phyloP scores from a whole-genome alignment of 2,113 vertebrate species.

The Hucho hucho region DNA sequence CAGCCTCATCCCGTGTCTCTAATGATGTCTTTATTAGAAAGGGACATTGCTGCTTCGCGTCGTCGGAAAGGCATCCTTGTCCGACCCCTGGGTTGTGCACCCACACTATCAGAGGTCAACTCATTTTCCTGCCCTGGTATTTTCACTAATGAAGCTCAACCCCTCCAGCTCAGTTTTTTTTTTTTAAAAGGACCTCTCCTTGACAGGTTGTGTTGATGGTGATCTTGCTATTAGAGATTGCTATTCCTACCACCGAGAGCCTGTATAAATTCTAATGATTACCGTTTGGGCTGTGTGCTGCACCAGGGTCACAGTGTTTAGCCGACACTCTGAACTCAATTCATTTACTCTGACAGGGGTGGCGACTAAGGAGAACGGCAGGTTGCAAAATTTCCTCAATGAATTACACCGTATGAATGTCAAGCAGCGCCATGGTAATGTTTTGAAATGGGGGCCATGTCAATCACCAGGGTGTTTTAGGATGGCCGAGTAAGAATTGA shows the following conservation, averaged over 20 bases:
- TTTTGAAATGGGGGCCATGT: neutral
- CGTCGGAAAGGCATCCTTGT: neutral
- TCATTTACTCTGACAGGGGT: constrained; percentile 22
- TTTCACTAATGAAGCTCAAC: constrained; percentile 24
- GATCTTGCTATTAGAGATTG: constrained; percentile 2
- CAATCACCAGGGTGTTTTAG: neutral
- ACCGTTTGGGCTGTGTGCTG: constrained; percentile 24
- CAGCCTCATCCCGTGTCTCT: neutral
- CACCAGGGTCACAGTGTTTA: neutral
- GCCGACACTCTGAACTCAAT: constrained; percentile 20
- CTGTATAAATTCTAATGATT: constrained; percentile 14
- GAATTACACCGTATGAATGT: neutral
- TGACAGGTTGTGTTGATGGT: neutral
- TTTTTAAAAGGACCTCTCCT: neutral
- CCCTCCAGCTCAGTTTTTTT: neutral
- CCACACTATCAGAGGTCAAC: constrained; percentile 18
- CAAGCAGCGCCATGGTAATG: neutral
- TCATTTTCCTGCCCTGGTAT: constrained; percentile 25
- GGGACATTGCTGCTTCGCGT: neutral
- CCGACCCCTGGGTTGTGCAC: neutral
- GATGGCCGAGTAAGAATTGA: neutral
- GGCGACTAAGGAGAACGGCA: neutral
- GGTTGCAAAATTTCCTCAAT: constrained; percentile 2
- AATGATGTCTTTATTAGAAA: constrained; percentile 1
- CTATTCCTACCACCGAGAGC: constrained; percentile 15